Base-by-base conservation (phyloP, 2,888 invertebrate species). In the Pheosia tremula region DNA sequence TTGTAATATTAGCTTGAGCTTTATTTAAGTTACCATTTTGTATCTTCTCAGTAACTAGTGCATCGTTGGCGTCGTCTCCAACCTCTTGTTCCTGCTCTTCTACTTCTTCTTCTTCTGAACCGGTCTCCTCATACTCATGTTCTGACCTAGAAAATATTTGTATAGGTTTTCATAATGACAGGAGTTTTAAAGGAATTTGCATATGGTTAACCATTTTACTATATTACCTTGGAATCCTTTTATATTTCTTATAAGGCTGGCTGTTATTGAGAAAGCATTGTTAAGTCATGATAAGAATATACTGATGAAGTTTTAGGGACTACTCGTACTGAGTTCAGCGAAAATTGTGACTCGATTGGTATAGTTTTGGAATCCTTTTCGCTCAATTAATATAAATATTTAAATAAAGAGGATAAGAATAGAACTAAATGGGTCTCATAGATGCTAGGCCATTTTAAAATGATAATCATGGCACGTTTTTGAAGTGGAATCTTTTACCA, bases 31-130 rank as follows among this genome's bases (percentile, higher is more conserved):
- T 76, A 91, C 93, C 93, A 62, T 92, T 93, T 74, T 91, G 91
- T 79, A 88, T 88, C 62, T 80, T 86, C 38, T 91, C 90, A 24
- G 68, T 75, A 3, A 92, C 91, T 0, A 92, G 81, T 0, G 74
- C 93, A 82, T 94, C 95, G 76, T 94, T 94, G 69, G 90, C 94
- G 68, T 89, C 92, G 59, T 91, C 92, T 62, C 87, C 89, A 62
- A 96, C 97, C 63, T 95, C 96, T 67, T 95, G 96, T 58, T 96
- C 94, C 62, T 96, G 96, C 54, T 96, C 89, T 13, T 95, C 95
- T 6, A 96, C 95, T 79, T 96, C 97, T 62, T 96, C 97, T 62
- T 96, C 95, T 78, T 96, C 96, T 9, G 96, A 97, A 58, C 95
- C 96, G 13, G 95, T 95, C 74, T 96, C 97, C 58, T 96, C 94